phyloP scores from a whole-genome alignment of 2,888 invertebrate genomes.

The Tineola bisselliella region DNA sequence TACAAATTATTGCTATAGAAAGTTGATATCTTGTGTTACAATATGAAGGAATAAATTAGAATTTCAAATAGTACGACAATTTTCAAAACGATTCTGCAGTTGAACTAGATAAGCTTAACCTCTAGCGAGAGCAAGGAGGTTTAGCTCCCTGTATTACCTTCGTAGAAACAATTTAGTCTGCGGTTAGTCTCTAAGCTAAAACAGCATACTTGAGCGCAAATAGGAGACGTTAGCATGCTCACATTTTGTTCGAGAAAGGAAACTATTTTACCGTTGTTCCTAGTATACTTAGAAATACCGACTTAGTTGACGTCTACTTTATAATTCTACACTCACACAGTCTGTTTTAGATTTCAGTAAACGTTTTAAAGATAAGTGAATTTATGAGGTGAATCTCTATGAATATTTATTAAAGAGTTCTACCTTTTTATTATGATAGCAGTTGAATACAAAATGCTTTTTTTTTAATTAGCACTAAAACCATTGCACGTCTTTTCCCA shows the following conservation, averaged over 20 bases:
- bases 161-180: constrained; percentile 11
- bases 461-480: constrained; percentile 13
- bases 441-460: not conserved
- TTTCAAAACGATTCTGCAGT: constrained; percentile 2
- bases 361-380: constrained; percentile 1
- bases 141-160: constrained; percentile 8
- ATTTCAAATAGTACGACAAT: not conserved
- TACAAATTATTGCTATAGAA: not conserved
- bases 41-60: not conserved
- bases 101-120: constrained; percentile 8
- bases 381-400: constrained; percentile 5
- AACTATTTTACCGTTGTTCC: constrained; percentile 9
- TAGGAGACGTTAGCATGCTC: not conserved
- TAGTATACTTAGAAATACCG: not conserved
- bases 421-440: not conserved
- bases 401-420: not conserved
- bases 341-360: not conserved
- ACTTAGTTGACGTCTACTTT: not conserved
- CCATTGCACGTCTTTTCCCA: constrained; percentile 6
- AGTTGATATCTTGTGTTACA: not conserved
- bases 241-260: constrained; percentile 6
- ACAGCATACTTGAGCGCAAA: constrained; percentile 7
- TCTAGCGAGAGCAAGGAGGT: not conserved
- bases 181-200: constrained; percentile 11
- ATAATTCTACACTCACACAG: not conserved